phyloP scores from a whole-genome alignment of 2,888 invertebrate genomes.

The Synanthedon vespiformis region DNA sequence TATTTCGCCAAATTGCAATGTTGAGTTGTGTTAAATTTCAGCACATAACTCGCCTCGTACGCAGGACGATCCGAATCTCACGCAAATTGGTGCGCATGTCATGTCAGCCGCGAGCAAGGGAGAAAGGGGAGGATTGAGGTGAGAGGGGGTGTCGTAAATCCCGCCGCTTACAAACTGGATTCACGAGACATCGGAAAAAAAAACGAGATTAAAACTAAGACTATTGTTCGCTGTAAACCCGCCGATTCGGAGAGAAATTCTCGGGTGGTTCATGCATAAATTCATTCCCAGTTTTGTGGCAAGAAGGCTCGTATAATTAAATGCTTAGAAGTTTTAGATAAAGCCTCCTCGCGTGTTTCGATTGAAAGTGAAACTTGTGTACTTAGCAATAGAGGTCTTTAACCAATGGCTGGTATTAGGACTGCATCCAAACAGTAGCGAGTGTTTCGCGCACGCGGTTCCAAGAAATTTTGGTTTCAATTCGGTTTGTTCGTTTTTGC shows the following conservation, averaged over 20 bases:
- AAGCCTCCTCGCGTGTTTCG: slow-evolving; percentile 8
- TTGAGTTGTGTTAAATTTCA: neutral
- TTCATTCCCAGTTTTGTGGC: slow-evolving; percentile 57
- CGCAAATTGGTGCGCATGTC: slow-evolving; percentile 38
- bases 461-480: slow-evolving; percentile 39
- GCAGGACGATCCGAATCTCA: slow-evolving; percentile 27
- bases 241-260: slow-evolving; percentile 40
- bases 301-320: slow-evolving; percentile 51
- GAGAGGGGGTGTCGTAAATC: slow-evolving; percentile 32
- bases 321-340: slow-evolving; percentile 43
- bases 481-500: slow-evolving; percentile 26
- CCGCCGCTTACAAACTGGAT: slow-evolving; percentile 52
- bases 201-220: slow-evolving; percentile 59
- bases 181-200: slow-evolving; percentile 31
- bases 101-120: slow-evolving; percentile 20
- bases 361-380: slow-evolving; percentile 16
- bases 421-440: slow-evolving; percentile 40
- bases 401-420: slow-evolving; percentile 7
- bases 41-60: slow-evolving; percentile 5
- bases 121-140: slow-evolving; percentile 23
- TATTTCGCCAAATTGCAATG: slow-evolving; percentile 17
- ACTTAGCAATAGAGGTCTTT: slow-evolving; percentile 7
- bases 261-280: slow-evolving; percentile 59
- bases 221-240: slow-evolving; percentile 61
- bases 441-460: slow-evolving; percentile 33